Evolutionary conservation across 2,113 vertebrate species (phyloP), one percentile per base, ranked within the genome.

Genomic region (Microtus montanus): DNA sequence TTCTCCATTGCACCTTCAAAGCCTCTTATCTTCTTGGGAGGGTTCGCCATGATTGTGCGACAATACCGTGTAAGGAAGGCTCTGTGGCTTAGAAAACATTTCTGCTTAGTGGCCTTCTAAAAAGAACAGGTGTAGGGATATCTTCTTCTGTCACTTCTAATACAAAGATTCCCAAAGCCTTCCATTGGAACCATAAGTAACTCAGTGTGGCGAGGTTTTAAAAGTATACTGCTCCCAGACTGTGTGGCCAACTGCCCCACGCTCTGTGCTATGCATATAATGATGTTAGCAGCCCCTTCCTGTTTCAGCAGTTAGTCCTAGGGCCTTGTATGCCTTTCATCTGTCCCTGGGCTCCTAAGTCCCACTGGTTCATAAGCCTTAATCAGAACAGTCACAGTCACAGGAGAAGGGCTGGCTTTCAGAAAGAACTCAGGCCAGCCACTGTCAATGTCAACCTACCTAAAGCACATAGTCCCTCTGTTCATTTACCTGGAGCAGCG

Each of bases 21-120:
- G 41, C 66, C 35, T 66, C 24, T 64, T 68, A 17, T 94, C 73
- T 92, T 86, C 61, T 49, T 64, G 88, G 93, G 93, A 83, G 92
- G 63, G 77, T 78, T 58, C 24, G 44, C 19, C 61, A 49, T 47
- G 44, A n/a, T 19, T 13, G 30, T 38, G 70, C 93, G 83, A 64
- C 49, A 58, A 54, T 9, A 28, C 22, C 2, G 0, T 3, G 35
- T 0, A 78, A 85, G 41, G 66, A 82, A 70, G 38, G 19, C 64
- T 82, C 78, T 78, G 38, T 87, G 30, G 33, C 80, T 87, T 85
- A 70, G 66, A 44, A 93, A 70, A 91, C 54, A 33, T 54, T 49
- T 87, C 41, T 79, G 12, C 74, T 84, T 64, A 70, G 41, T 41
- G 80, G 22, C 66, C 7, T 64, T 44, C 89, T n/a, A 47, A 52